Base-by-base conservation (phyloP, 1,140 invertebrate genomes). In the Drosophila lacteicornis region DNA sequence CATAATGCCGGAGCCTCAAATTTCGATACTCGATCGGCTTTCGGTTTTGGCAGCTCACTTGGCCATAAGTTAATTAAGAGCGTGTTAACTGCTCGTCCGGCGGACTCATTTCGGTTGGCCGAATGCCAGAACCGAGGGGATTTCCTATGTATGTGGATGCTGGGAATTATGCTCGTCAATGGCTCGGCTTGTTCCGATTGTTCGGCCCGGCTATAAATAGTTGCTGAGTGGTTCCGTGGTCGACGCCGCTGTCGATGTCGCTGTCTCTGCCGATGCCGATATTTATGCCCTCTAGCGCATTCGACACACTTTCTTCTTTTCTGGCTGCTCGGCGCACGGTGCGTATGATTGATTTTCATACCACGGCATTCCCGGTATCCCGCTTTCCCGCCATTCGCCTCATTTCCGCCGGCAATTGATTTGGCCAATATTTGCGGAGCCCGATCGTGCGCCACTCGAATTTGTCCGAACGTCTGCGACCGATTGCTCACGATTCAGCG, bases 281-380 rank as follows among this genome's bases (percentile, higher is more conserved):
- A 43, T 17, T 46, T 22, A 22, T 69, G 63, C 38, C 43, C 53
- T 59, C 22, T 15, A 51, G 62, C 62, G 13, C 19, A 42, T 40
- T 59, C 69, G 69, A 65, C 57, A 65, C 59, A 69, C 71, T 83
- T 82, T 83, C 59, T 63, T 70, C 40, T 33, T 79, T 70, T 46
- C 47, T 67, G 25, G 45, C 50, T 42, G 60, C 25, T 66, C 11
- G 69, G 43, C 63, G 11, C 49, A 77, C 83, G 22, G 46, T 79
- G 66, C 84, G 84, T 90, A 90, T 88, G 85, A 90, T 85, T 84
- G 82, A 88, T 88, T 55, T 55, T 40, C 33, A 11, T 22, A 55
- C 19, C 19, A 40, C 8, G 7, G 9, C 13, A n/a, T 13, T 40
- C 33, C 33, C 33, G 53, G 53, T 22, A 7, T 55, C 3, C 33